Evolutionary conservation across 64 coral and sea anemone species (phyloP).

Genomic region (Dendrophyllia cribrosa): DNA sequence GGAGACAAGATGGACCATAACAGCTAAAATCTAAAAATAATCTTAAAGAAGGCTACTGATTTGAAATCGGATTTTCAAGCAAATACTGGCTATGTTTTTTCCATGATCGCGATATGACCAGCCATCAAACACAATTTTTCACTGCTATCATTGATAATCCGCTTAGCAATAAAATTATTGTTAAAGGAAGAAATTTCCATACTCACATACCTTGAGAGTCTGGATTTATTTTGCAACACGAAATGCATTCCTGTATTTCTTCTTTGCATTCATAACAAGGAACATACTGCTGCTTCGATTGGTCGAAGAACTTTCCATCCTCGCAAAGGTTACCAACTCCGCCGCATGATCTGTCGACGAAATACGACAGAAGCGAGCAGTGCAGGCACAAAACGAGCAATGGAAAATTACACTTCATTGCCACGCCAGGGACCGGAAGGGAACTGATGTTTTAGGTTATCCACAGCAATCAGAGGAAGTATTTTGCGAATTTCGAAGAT

Average conservation of each 20-base stretch:
- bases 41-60: too few relatives aligned
- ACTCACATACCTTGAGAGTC: not conserved
- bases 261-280: constrained; percentile 60
- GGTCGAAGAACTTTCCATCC: constrained; percentile 52
- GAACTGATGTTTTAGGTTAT: not conserved
- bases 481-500: not conserved
- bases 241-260: not conserved
- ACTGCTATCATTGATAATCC: too few relatives aligned
- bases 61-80: too few relatives aligned
- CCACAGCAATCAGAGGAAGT: not conserved
- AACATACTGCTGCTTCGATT: constrained; percentile 20
- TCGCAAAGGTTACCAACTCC: constrained; percentile 29
- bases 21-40: too few relatives aligned
- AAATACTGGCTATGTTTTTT: too few relatives aligned
- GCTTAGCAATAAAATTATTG: too few relatives aligned
- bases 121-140: too few relatives aligned
- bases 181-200: not conserved
- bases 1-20: too few relatives aligned
- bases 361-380: not conserved
- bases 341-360: not conserved
- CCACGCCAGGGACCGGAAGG: too few relatives aligned
- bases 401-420: constrained; percentile 6
- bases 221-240: constrained; percentile 13
- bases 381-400: not conserved
- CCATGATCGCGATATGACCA: too few relatives aligned